Base-by-base conservation (phyloP, 2,888 invertebrate species). In the Prosapia bicincta region DNA sequence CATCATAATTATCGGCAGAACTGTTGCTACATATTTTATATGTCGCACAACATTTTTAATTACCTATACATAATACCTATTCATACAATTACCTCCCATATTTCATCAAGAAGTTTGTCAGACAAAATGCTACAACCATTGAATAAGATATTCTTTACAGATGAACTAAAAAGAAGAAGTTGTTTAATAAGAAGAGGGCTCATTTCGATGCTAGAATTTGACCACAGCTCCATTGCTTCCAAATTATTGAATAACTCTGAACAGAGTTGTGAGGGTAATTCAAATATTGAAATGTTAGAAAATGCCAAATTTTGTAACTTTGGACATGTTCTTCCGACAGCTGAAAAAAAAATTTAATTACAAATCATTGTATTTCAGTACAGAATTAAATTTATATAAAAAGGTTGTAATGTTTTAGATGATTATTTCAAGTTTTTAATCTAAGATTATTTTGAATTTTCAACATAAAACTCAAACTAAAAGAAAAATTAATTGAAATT, bases 321-420 rank as follows among this genome's bases (percentile, higher is more conserved):
- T 3, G 83, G 83, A 76, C 84, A 84, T n/a, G 83, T 80, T 71
- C 78, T 77, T 10, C 83, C 83, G 6, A 84, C 80, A 75, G 80
- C 84, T 84, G 78, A 2, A 75, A 77, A 65, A 70, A n/a, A 75
- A 23, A 69, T 28, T n/a, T n/a, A n/a, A n/a, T n/a, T n/a, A n/a
- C n/a, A n/a, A n/a, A n/a, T n/a, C n/a, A n/a, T n/a, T n/a, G n/a
- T n/a, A n/a, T n/a, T n/a, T n/a, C n/a, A n/a, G n/a, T n/a, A n/a
- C n/a, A n/a, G n/a, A n/a, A n/a, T n/a, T n/a, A n/a, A n/a, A n/a
- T n/a, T n/a, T n/a, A n/a, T n/a, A n/a, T n/a, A n/a, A n/a, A n/a
- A n/a, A n/a, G n/a, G n/a, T n/a, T n/a, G n/a, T n/a, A n/a, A n/a
- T n/a, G n/a, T n/a, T n/a, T n/a, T n/a, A n/a, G n/a, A n/a, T n/a